Percentiles rank a stretch among this genome's conserved stretches.
Conservation (phyloP, 1,140 invertebrate genomes). For the Oppia nitens region DNA sequence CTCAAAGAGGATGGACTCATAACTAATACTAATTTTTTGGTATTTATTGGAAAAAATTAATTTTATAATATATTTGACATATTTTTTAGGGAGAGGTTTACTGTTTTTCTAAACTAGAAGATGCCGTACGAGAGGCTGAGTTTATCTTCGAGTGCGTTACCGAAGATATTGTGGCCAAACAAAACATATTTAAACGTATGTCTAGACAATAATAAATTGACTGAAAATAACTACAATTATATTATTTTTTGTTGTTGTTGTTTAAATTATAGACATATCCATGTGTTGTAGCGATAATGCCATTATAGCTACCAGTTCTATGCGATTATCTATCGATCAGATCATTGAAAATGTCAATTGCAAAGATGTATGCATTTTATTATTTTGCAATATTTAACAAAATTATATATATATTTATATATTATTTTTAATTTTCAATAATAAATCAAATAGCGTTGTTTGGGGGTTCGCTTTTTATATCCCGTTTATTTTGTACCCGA, state of each 20-base stretch:
- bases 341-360: slow-evolving; percentile 25
- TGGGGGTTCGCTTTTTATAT: slow-evolving; percentile 32
- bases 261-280: slow-evolving; percentile 26
- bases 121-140: slow-evolving; percentile 32
- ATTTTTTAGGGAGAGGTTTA: slow-evolving; percentile 30
- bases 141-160: slow-evolving; percentile 33
- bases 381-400: neutral
- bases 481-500: slow-evolving; percentile 35
- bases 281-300: slow-evolving; percentile 27
- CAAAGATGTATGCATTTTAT: slow-evolving; percentile 26
- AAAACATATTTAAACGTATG: slow-evolving; percentile 32
- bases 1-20: slow-evolving; percentile 30
- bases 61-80: neutral
- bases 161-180: slow-evolving; percentile 32
- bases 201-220: slow-evolving; percentile 9
- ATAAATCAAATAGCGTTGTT: slow-evolving; percentile 26
- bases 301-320: slow-evolving; percentile 29
- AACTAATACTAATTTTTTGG: slow-evolving; percentile 29
- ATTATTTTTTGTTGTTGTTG: neutral
- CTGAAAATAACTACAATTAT: neutral
- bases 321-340: slow-evolving; percentile 27
- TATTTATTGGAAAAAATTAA: slow-evolving; percentile 17
- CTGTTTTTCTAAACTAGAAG: slow-evolving; percentile 31
- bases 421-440: neutral
- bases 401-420: neutral